phyloP scores from a whole-genome alignment of 2,888 invertebrate species.

The Calameuta idolon region DNA sequence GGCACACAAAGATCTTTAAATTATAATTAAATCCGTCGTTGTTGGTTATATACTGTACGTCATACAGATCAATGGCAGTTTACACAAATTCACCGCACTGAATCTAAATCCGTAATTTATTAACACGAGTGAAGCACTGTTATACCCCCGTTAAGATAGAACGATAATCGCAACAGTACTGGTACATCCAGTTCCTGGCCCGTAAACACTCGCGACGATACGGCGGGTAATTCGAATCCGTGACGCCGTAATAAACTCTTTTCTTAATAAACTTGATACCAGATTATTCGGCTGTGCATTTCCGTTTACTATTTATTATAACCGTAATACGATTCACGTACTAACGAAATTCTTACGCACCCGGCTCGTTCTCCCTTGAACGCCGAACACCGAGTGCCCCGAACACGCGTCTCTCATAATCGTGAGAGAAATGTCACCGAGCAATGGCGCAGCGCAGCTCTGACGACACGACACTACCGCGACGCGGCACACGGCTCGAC shows the following conservation, averaged over 20 bases:
- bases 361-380: neutral
- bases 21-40: neutral
- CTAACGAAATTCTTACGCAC: neutral
- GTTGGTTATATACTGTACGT: neutral
- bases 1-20: neutral
- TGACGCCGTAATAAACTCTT: neutral
- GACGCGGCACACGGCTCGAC: constrained; percentile 62
- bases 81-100: neutral
- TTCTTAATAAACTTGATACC: neutral
- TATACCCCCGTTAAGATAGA: neutral
- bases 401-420: constrained; percentile 8
- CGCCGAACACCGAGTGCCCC: neutral
- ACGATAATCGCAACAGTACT: neutral
- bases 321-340: neutral
- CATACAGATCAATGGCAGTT: neutral
- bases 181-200: neutral
- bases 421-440: constrained; percentile 15
- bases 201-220: neutral
- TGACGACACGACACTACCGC: constrained; percentile 46
- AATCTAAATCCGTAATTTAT: neutral
- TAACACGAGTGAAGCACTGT: neutral
- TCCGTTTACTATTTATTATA: neutral
- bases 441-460: constrained; percentile 21
- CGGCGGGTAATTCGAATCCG: neutral
- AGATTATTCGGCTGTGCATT: neutral